A percentile compares a stretch with the other conserved stretches of the same genome.
These are phyloP conservation scores for Hippocampus comes DNA, from an alignment of 2,113 vertebrate species.

Conservation along the genomic window DNA sequence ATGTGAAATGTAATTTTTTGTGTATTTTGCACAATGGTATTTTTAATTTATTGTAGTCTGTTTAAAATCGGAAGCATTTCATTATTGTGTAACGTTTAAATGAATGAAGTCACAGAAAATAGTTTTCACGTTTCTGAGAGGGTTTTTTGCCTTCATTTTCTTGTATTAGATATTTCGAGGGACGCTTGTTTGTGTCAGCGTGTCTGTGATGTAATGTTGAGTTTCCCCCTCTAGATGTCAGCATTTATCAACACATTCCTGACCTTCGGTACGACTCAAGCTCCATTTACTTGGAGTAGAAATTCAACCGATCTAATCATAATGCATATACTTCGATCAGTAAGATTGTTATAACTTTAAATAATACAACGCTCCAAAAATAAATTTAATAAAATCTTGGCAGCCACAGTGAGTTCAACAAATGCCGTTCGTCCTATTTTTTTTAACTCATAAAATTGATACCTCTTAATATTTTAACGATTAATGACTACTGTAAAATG, in stretches of 20 bases:
- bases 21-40: background rate
- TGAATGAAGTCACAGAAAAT: background rate
- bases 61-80: background rate
- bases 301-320: background rate
- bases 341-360: too few species aligned
- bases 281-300: background rate
- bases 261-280: background rate
- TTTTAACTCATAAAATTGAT: background rate
- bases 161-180: background rate
- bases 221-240: slow-evolving; percentile 59
- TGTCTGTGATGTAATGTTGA: background rate
- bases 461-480: background rate
- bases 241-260: slow-evolving; percentile 55
- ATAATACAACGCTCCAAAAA: too few species aligned
- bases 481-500: background rate
- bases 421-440: background rate
- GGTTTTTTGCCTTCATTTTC: background rate
- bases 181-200: background rate
- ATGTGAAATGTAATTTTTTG: background rate
- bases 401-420: too few species aligned
- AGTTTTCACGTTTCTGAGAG: background rate
- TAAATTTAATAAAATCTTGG: too few species aligned
- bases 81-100: background rate
- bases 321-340: too few species aligned
- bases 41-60: background rate